Base-by-base conservation (phyloP, 2,113 vertebrate genomes). In the Colius striatus region DNA sequence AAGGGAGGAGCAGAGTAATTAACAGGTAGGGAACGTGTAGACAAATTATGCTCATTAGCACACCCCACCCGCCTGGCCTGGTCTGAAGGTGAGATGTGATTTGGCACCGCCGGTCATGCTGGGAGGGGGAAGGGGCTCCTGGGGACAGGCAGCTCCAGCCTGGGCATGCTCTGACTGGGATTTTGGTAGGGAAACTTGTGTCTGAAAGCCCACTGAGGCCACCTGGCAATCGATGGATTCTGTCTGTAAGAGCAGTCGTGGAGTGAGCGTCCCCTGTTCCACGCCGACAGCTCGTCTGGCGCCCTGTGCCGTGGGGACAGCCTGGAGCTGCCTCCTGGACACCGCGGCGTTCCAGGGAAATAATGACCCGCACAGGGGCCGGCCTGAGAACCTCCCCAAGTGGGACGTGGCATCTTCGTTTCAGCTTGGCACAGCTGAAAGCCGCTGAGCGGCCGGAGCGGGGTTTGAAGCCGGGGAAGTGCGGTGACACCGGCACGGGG, bases 351-450 rank as follows among this genome's bases (percentile, higher is more conserved):
- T 72, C 58, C 22, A 6, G 75, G 54, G 47, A 68, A 20, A 71
- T 90, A 94, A 80, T 1, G 54, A 88, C 90, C 75, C 75, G 1
- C 77, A 34, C 9, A 10, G 87, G 95, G 82, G 63, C 81, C 1
- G 0, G 19, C 61, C 81, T 30, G 10, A 0, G 53, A 36, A 76
- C 41, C 62, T 1, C 34, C 5, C 75, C 9, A 4, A 55, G 38
- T 1, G 34, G 67, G 63, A 7, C 1, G 0, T 41, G 38, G 38
- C 38, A 41, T 41, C 13, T 11, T 9, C n/a, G 3, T 47, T 36
- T 55, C 17, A 7, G 3, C 68, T 60, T 45, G 29, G 21, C 20
- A 22, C 51, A 13, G 26, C 19, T 10, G 34, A 22, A 19, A 45
- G 18, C 21, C 0, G 38, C 29, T 12, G 66, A 21, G 50, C 0